phyloP scores from a whole-genome alignment of 2,888 invertebrate genomes.

The Lochmaea crataegi region DNA sequence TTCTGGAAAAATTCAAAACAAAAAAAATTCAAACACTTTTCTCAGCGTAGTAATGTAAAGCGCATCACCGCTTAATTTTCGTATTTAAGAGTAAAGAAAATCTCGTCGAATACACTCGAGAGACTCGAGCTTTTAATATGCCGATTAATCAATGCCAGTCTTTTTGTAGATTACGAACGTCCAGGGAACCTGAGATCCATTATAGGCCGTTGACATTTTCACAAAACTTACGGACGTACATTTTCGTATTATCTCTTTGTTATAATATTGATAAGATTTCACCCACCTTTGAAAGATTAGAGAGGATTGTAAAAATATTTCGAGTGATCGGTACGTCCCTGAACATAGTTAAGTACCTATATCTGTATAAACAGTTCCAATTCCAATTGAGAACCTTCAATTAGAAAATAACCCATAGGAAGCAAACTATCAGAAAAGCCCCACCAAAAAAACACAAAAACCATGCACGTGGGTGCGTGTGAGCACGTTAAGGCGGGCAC shows the following conservation, averaged over 20 bases:
- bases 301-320: no score
- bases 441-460: no score
- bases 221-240: neutral
- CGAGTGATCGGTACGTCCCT: no score
- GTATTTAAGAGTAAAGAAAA: neutral
- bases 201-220: constrained; percentile 1
- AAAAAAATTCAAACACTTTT: neutral
- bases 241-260: neutral
- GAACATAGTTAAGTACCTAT: no score
- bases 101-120: neutral
- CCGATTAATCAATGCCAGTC: constrained; percentile 1
- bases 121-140: neutral
- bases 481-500: no score
- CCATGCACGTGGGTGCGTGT: no score
- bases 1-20: constrained; percentile 50
- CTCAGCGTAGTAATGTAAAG: neutral
- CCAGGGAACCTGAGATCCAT: constrained; percentile 1
- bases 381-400: no score
- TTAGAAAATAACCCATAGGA: no score
- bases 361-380: no score
- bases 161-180: neutral
- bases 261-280: neutral
- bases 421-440: no score
- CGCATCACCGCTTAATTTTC: neutral
- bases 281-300: no score